A percentile compares a stretch with the other conserved stretches of the same genome.
Conservation (phyloP, 2,888 invertebrate genomes). For the Melolontha melolontha region DNA sequence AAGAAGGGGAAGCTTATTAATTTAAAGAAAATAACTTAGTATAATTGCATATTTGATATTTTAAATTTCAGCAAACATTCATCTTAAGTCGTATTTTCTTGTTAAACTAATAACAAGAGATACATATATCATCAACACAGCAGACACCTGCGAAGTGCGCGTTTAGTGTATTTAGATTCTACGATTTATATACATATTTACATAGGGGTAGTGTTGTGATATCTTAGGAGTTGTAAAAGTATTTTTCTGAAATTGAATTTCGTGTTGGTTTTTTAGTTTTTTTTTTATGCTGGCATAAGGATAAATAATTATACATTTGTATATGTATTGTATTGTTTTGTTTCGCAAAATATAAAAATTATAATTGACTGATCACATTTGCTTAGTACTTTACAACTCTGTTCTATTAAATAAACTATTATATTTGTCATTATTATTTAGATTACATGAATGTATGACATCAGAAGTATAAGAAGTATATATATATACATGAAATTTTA, state of each 20-base stretch:
- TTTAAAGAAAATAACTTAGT: conserved; percentile 6
- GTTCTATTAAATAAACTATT: too few relatives aligned
- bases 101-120: conserved; percentile 1
- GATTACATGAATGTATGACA: background rate
- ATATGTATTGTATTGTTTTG: too few relatives aligned
- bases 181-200: conserved; percentile 1
- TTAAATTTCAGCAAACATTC: conserved; percentile 14
- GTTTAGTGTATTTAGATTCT: conserved; percentile 4
- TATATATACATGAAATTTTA: background rate
- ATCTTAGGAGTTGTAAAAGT: conserved; percentile 32
- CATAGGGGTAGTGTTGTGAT: conserved; percentile 12
- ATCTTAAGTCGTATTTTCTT: background rate
- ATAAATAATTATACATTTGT: too few relatives aligned
- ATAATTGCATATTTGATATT: conserved; percentile 26
- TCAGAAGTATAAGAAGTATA: background rate
- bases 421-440: too few relatives aligned
- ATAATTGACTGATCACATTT: too few relatives aligned
- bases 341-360: too few relatives aligned
- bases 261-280: conserved; percentile 1
- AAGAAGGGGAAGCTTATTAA: conserved; percentile 65
- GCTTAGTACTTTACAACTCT: too few relatives aligned
- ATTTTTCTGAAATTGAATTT: conserved; percentile 8
- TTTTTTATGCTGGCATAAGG: background rate
- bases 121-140: conserved; percentile 7
- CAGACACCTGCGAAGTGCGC: background rate